Evolutionary conservation across 2,113 vertebrate species (phyloP), one percentile per base, ranked within the genome.

Genomic region (Vulpes vulpes): DNA sequence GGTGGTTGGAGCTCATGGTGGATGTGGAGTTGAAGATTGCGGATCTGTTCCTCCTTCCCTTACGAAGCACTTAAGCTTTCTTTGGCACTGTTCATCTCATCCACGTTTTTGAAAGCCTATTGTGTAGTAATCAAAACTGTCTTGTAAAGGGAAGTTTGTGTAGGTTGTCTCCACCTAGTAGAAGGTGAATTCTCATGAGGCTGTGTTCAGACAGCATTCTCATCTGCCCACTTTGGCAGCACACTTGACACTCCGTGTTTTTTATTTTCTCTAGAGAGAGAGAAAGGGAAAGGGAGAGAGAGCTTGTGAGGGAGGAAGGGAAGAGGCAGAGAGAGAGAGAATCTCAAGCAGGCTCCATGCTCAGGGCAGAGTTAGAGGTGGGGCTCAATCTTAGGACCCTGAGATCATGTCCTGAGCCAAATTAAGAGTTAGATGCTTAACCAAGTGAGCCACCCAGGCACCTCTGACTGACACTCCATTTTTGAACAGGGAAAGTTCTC

Each of bases 91-190:
- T 88, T 55, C 78, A 5, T 62, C 67, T 88, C 78, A n/a, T 88
- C 90, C 71, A 49, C 27, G 16, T 69, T 74, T 89, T 51, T 22
- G 57, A 85, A 91, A 84, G 51, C 38, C 93, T 96, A 69, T 93
- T 97, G 64, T 95, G 35, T 23, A 67, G 71, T 69, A 87, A 76
- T 74, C 57, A 51, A 57, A 57, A 71, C 59, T 84, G 95, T 84
- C 82, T 57, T n/a, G 35, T 76, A 69, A 80, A 89, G 35, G 78
- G 43, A 95, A 91, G 64, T 53, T 38, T 91, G 96, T 80, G 90
- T 93, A 84, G 90, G 95, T 20, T 69, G 91, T n/a, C 81, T 91
- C 83, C 64, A 84, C 78, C 59, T 53, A 80, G 67, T 22, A 85
- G 69, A 62, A 81, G 83, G 67, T 73, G 35, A 30, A 69, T 80